Conservation (phyloP, 2,888 invertebrate species). For the Bugula neritina region DNA sequence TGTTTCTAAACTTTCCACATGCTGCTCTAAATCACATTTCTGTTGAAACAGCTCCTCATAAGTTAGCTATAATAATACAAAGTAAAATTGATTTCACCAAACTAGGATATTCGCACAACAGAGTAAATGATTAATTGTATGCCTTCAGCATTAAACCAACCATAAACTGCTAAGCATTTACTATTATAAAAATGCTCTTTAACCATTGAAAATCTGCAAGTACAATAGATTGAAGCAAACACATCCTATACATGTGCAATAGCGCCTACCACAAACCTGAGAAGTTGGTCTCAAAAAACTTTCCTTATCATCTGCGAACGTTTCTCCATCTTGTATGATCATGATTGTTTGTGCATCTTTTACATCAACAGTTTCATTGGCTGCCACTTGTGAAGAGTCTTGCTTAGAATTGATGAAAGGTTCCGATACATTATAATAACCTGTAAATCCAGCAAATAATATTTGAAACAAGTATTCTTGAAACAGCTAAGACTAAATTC, state of each 20-base stretch:
- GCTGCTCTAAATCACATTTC: conserved; percentile 26
- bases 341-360: conserved; percentile 29
- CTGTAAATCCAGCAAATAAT: neutral
- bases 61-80: conserved; percentile 12
- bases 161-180: no score
- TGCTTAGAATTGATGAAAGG: neutral
- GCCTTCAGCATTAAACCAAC: no score
- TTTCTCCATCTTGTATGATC: conserved; percentile 29
- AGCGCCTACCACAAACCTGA: neutral
- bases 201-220: no score
- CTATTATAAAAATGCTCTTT: no score
- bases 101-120: no score
- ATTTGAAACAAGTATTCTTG: neutral
- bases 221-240: no score
- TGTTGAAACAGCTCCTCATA: conserved; percentile 24
- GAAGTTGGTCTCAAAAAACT: neutral
- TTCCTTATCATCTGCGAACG: neutral
- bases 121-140: no score
- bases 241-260: no score
- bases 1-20: conserved; percentile 26
- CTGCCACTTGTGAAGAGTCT: conserved; percentile 29
- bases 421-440: neutral
- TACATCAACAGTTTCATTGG: conserved; percentile 31
- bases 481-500: neutral
- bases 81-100: no score